phyloP scores from a whole-genome alignment of 2,113 vertebrate species.

The Coturnix japonica region DNA sequence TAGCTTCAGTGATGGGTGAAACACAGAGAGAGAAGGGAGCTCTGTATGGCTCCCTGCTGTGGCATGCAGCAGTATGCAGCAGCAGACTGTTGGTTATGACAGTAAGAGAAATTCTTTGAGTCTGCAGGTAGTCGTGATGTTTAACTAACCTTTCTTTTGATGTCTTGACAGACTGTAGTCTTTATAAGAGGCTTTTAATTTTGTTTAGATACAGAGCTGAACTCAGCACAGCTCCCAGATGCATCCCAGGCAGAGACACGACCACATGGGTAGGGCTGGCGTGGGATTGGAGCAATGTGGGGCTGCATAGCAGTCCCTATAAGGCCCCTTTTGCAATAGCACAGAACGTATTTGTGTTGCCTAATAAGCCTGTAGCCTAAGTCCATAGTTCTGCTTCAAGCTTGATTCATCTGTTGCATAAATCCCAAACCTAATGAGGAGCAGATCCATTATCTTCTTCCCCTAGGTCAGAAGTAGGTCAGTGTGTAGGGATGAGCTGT shows the following conservation, averaged over 20 bases:
- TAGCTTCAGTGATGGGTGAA: not conserved
- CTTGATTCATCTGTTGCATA: not conserved
- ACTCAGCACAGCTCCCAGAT: not conserved
- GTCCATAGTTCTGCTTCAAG: not conserved
- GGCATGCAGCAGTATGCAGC: accelerated
- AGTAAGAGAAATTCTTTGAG: not conserved
- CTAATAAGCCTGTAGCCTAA: not conserved
- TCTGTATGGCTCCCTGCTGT: not conserved
- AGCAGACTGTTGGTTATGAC: not conserved
- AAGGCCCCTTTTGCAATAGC: not conserved
- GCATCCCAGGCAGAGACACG: not conserved
- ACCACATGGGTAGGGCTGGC: accelerated
- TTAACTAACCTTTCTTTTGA: slow-evolving; percentile 47
- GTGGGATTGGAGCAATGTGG: accelerated
- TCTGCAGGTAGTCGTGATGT: not conserved
- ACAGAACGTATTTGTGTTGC: not conserved
- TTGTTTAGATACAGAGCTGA: slow-evolving; percentile 24
- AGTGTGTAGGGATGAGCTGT: not conserved
- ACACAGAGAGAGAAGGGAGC: not conserved
- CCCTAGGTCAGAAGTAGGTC: not conserved
- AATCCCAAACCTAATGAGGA: not conserved
- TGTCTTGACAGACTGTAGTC: not conserved
- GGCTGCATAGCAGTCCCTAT: not conserved
- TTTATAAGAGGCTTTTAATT: slow-evolving; percentile 33
- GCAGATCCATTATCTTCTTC: accelerated